Percentiles rank a stretch among this genome's conserved stretches.
These are phyloP conservation scores for Phalloptychus januarius DNA, from an alignment of 2,797 vertebrate species.

Conservation along the genomic window DNA sequence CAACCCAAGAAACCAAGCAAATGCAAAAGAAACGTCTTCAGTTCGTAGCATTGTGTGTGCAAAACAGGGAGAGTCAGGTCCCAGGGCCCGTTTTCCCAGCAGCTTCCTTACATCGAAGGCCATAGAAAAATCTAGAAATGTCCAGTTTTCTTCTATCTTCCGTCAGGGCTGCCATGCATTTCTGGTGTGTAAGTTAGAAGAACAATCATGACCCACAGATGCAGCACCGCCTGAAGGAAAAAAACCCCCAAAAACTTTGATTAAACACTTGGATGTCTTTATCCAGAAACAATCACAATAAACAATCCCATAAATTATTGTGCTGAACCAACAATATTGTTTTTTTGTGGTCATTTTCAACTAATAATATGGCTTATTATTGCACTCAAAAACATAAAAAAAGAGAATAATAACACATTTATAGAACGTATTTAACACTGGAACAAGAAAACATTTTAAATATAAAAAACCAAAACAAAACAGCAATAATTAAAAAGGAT, in stretches of 20 bases:
- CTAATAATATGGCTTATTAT: too few species aligned
- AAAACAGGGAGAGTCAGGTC: conserved; percentile 67
- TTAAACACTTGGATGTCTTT: neutral
- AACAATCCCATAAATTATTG: too few species aligned
- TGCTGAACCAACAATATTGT: too few species aligned
- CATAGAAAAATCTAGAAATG: conserved; percentile 9
- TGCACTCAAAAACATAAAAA: too few species aligned
- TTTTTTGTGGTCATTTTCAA: too few species aligned
- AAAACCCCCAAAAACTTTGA: neutral
- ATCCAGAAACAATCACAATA: too few species aligned
- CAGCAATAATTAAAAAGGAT: too few species aligned
- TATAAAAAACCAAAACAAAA: too few species aligned
- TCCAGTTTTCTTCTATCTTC: conserved; percentile 77
- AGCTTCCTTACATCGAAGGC: conserved; percentile 57
- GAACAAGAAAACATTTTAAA: too few species aligned
- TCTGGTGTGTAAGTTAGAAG: conserved; percentile 96
- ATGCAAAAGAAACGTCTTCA: conserved; percentile 49
- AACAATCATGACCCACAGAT: conserved; percentile 99
- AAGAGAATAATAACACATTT: too few species aligned
- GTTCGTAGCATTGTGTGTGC: conserved; percentile 73
- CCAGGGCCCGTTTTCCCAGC: conserved; percentile 61
- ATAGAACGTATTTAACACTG: too few species aligned
- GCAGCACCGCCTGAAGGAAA: conserved; percentile 87
- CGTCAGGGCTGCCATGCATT: conserved; percentile 88
- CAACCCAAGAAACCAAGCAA: conserved; percentile 41